phyloP scores from a whole-genome alignment of 35 echinoderm and acorn worm species.

The Diadema setosum region DNA sequence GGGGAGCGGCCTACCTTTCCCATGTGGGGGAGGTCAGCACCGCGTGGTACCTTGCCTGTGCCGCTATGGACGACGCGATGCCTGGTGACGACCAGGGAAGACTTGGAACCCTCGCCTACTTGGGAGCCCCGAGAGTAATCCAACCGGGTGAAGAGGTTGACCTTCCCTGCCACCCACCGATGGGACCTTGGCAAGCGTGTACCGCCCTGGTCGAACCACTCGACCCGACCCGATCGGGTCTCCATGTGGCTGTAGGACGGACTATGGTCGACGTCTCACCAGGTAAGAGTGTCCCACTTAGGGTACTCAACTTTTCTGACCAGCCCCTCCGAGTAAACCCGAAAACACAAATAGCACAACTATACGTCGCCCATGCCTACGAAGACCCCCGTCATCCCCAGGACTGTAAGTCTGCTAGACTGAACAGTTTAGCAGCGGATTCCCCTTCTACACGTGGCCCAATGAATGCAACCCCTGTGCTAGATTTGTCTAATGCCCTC shows the following conservation, averaged over 20 bases:
- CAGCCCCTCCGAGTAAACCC: neutral
- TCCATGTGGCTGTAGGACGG: neutral
- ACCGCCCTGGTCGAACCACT: neutral
- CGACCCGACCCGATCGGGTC: neutral
- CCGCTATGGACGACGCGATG: neutral
- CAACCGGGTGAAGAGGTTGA: neutral
- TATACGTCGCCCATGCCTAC: neutral
- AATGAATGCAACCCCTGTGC: neutral
- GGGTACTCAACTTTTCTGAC: neutral
- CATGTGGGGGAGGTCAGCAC: neutral
- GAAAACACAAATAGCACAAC: neutral
- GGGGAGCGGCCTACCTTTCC: neutral
- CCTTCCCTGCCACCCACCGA: neutral
- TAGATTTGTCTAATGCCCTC: neutral
- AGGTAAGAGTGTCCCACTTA: neutral
- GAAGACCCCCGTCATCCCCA: neutral
- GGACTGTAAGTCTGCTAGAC: neutral
- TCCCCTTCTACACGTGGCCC: neutral
- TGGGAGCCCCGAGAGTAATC: neutral
- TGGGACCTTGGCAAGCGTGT: neutral
- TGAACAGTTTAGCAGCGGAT: neutral
- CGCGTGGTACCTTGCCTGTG: neutral
- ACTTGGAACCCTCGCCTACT: neutral
- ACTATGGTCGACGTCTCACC: neutral
- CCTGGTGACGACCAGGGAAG: neutral